Conservation (phyloP, 2,113 vertebrate species). For the Rafetus swinhoei region DNA sequence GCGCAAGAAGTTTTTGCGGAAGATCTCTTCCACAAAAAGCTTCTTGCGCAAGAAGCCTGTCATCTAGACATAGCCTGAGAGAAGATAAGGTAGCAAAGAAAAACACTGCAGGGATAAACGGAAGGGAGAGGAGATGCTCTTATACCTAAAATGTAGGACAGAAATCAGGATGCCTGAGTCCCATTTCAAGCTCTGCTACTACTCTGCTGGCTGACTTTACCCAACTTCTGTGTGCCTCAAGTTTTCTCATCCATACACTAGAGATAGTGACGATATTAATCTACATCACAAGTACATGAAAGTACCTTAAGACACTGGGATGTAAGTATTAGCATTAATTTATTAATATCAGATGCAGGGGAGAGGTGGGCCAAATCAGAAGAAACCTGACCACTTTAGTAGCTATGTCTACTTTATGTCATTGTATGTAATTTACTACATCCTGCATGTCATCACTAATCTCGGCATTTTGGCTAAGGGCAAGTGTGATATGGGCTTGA, state of each 20-base stretch:
- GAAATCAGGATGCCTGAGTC: not conserved
- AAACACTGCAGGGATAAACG: not conserved
- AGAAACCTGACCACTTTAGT: not conserved
- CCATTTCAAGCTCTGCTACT: not conserved
- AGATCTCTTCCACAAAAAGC: no score
- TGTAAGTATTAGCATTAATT: not conserved
- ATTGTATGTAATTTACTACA: not conserved
- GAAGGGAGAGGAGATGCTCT: not conserved
- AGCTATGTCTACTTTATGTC: not conserved
- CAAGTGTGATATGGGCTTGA: not conserved
- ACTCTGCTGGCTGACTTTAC: not conserved
- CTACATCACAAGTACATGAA: not conserved
- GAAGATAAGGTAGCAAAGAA: not conserved
- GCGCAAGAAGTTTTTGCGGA: no score
- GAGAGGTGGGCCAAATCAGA: not conserved
- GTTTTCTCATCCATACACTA: fast-evolving
- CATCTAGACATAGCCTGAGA: not conserved
- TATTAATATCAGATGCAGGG: not conserved
- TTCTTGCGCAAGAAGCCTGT: no score
- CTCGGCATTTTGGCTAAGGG: not conserved
- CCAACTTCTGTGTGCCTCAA: not conserved
- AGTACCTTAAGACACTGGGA: not conserved
- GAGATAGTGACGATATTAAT: not conserved
- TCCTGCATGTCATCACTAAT: not conserved
- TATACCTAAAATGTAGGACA: not conserved